These are phyloP conservation scores for Semaprochilodus insignis DNA, from an alignment of 2,797 vertebrate genomes.

Conservation along the genomic window DNA sequence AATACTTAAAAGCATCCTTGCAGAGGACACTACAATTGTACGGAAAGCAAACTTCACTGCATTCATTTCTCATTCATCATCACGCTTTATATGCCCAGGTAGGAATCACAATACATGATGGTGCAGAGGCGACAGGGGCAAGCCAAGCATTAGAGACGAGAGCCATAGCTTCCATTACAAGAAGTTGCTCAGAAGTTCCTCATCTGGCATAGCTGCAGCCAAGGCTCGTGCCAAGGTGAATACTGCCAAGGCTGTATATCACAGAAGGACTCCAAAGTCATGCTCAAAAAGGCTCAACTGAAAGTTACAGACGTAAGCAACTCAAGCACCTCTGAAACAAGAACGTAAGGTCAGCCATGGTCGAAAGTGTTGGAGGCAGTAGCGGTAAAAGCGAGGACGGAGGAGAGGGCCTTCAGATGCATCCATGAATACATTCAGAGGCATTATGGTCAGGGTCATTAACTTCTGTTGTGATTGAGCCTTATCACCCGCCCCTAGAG, in stretches of 20 bases:
- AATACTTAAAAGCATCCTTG: no score
- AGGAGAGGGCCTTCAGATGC: background rate
- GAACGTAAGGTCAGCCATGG: background rate
- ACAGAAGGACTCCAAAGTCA: conserved; percentile 3
- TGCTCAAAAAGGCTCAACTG: background rate
- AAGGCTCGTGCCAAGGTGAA: background rate
- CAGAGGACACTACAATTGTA: no score
- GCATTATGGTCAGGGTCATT: background rate
- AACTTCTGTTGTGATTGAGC: background rate
- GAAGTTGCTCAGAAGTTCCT: background rate
- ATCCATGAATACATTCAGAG: background rate
- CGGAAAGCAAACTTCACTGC: no score
- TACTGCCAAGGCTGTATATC: background rate
- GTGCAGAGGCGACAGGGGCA: background rate
- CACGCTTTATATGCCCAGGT: background rate
- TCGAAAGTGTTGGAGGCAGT: conserved; percentile 6
- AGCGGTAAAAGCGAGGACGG: background rate
- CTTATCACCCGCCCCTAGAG: background rate
- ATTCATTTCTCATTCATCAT: background rate
- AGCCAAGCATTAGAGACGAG: conserved; percentile 22
- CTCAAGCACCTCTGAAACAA: background rate
- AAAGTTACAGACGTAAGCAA: background rate
- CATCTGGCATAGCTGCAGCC: background rate
- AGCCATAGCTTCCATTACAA: background rate
- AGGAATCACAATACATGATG: background rate